These are phyloP conservation scores for Micrasema longulum DNA, from an alignment of 1,140 invertebrate species.

Conservation along the genomic window DNA sequence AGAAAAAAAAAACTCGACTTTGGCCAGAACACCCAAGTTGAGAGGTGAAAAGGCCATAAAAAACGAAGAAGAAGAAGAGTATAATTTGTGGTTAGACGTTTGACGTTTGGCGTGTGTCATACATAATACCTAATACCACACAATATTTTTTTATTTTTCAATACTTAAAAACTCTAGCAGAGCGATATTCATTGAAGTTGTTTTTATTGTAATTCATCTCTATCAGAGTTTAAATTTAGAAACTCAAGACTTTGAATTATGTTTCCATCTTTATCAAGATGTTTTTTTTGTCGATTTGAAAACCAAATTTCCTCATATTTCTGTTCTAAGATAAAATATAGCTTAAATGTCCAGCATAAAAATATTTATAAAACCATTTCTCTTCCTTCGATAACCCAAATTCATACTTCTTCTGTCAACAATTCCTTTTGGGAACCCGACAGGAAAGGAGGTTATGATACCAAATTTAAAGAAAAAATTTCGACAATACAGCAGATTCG, in stretches of 20 bases:
- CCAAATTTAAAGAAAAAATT: constrained; percentile 58
- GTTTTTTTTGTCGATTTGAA: constrained; percentile 26
- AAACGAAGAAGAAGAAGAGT: too few relatives aligned
- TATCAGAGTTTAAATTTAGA: too few relatives aligned
- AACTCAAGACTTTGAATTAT: neutral
- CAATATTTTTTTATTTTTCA: too few relatives aligned
- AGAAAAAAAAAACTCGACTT: too few relatives aligned
- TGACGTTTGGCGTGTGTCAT: too few relatives aligned
- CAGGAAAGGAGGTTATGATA: constrained; percentile 74
- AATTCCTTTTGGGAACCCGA: constrained; percentile 71
- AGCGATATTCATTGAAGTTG: too few relatives aligned
- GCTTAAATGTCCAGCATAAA: neutral
- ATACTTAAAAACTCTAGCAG: too few relatives aligned
- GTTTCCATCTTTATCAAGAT: constrained; percentile 25
- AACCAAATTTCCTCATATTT: constrained; percentile 7
- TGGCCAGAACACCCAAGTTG: too few relatives aligned
- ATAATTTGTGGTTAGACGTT: too few relatives aligned
- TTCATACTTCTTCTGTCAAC: constrained; percentile 34
- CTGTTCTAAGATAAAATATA: constrained; percentile 7
- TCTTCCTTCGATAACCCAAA: constrained; percentile 2
- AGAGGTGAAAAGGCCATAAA: too few relatives aligned
- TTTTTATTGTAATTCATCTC: too few relatives aligned
- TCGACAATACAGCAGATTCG: constrained; percentile 68
- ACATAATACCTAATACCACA: too few relatives aligned
- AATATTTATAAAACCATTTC: neutral